phyloP scores from a whole-genome alignment of 2,113 vertebrate species.

The Equus quagga region DNA sequence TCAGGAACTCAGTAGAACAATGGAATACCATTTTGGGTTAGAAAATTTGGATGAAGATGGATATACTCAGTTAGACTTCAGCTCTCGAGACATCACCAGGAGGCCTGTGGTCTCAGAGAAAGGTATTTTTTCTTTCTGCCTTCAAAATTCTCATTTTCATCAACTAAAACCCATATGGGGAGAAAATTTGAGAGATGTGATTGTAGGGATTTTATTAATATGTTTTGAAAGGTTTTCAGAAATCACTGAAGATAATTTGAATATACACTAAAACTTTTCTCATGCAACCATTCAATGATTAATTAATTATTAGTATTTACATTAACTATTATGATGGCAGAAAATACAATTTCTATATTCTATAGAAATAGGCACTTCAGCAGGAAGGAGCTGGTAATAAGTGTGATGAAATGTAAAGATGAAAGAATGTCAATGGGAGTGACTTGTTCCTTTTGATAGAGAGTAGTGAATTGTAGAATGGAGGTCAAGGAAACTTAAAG shows the following conservation, averaged over 20 bases:
- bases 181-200: background rate
- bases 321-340: background rate
- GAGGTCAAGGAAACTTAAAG: background rate
- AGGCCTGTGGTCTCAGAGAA: constrained; percentile 19
- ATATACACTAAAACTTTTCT: background rate
- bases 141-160: background rate
- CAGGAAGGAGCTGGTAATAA: background rate
- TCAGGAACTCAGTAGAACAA: background rate
- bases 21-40: background rate
- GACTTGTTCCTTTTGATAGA: background rate
- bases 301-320: background rate
- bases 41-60: constrained; percentile 77
- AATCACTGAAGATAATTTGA: background rate
- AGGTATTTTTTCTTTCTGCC: constrained; percentile 67
- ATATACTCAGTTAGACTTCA: constrained; percentile 72
- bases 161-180: background rate
- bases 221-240: background rate
- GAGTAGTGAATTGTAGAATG: background rate
- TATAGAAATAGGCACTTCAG: background rate
- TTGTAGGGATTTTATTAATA: background rate
- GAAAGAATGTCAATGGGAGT: background rate
- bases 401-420: background rate
- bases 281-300: background rate
- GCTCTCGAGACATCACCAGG: background rate
- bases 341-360: background rate